phyloP scores from a whole-genome alignment of 2,888 invertebrate genomes.

The Vandiemenella viatica region DNA sequence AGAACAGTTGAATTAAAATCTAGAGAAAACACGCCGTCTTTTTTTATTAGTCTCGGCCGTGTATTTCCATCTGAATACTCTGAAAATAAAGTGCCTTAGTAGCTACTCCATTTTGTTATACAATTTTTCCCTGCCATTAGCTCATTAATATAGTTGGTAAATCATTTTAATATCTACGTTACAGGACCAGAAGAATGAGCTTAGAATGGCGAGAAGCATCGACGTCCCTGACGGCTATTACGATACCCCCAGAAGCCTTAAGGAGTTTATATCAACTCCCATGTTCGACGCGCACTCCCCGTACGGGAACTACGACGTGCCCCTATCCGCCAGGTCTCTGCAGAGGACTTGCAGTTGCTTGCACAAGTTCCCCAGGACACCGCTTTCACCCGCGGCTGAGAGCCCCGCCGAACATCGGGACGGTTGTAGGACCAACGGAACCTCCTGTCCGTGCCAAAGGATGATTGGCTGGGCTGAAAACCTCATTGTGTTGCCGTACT shows the following conservation, averaged over 20 bases:
- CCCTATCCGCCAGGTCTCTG: constrained; percentile 40
- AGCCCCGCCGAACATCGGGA: neutral
- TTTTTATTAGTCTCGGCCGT: too few relatives aligned
- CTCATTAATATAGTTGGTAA: too few relatives aligned
- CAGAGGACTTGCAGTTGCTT: constrained; percentile 59
- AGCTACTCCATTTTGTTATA: too few relatives aligned
- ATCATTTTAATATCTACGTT: too few relatives aligned
- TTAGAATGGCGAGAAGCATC: too few relatives aligned
- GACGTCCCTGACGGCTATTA: constrained; percentile 40
- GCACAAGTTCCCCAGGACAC: constrained; percentile 37
- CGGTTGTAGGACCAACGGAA: neutral
- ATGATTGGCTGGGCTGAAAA: constrained; percentile 50
- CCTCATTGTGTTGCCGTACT: constrained; percentile 43
- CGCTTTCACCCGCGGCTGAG: neutral
- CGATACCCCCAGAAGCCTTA: constrained; percentile 57
- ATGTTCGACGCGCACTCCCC: constrained; percentile 20
- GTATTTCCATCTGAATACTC: too few relatives aligned
- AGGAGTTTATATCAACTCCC: constrained; percentile 42
- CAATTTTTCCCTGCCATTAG: too few relatives aligned
- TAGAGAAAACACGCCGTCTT: too few relatives aligned
- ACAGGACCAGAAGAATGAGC: too few relatives aligned
- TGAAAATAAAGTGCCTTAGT: too few relatives aligned
- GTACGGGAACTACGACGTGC: constrained; percentile 37
- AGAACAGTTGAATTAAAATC: too few relatives aligned
- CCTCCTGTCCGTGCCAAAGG: constrained; percentile 28